Evolutionary conservation across 1,140 invertebrate species (phyloP), one percentile per base, ranked within the genome.

Genomic region (Eriosoma lanigerum): DNA sequence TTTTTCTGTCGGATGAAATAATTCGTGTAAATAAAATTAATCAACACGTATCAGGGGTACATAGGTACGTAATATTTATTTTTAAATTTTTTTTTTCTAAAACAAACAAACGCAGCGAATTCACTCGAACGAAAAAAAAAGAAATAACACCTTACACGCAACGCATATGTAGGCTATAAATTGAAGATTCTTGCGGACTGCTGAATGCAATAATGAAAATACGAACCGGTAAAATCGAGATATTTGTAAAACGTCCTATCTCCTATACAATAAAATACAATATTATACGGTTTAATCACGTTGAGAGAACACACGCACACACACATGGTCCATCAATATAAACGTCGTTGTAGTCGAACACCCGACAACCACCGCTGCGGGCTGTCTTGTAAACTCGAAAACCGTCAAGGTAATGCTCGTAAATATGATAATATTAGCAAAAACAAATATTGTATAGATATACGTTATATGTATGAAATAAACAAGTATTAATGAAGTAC

Each of bases 21-120:
- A 68, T 68, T 68, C 3, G 60, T 46, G 64, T 68, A 21, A 24
- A 68, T 24, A 68, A 46, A 68, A 68, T 68, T 68, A 68, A 68
- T 46, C 29, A 64, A 64, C 24, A 64, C 9, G 32, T 38, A 21
- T 15, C 15, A 6, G 1, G 46, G 4, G 4, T 8, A 48, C 13
- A 48, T 38, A 38, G n/a, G n/a, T n/a, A n/a, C n/a, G 32, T 38
- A 38, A 38, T 38, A 38, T 17, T 52, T 19, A 52, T 52, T 5
- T 60, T 26, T 60, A n/a, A n/a, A 60, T 60, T 60, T 60, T 60
- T 15, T 60, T 60, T 29, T 26, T 24, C 15, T 26, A 15, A 58
- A 58, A 60, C 58, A 26, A 17, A 60, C 26, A 60, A 60, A 62
- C 32, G 32, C 32, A 8, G 3, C 32, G 32, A 19, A 19, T 60